Conservation (phyloP, 2,888 invertebrate genomes). For the Nycteola revayana region DNA sequence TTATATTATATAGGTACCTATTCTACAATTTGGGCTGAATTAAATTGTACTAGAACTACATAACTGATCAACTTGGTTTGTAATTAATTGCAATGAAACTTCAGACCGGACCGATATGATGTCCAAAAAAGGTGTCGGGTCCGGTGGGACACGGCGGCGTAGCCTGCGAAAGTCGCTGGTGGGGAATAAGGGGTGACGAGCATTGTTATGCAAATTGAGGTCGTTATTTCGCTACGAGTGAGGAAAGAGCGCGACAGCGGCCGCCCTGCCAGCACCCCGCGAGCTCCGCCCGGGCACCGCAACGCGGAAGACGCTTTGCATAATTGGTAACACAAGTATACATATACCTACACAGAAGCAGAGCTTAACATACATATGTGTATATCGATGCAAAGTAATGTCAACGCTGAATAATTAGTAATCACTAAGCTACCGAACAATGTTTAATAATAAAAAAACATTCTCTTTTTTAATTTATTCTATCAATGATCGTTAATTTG, state of each 20-base stretch:
- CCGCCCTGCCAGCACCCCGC: constrained; percentile 47
- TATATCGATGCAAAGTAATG: constrained; percentile 1
- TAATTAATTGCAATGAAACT: constrained; percentile 27
- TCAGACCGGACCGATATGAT: constrained; percentile 54
- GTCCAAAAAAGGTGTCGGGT: constrained; percentile 67
- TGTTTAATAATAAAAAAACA: too few species aligned
- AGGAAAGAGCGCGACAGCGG: constrained; percentile 77
- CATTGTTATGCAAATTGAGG: constrained; percentile 82
- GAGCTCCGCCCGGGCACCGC: constrained; percentile 57
- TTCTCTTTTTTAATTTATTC: too few species aligned
- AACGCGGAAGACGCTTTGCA: constrained; percentile 77
- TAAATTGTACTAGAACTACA: too few species aligned
- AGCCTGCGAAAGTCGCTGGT: constrained; percentile 75
- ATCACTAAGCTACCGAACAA: too few species aligned
- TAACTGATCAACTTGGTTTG: constrained; percentile 21
- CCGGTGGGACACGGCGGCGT: constrained; percentile 65
- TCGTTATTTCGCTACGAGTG: constrained; percentile 81
- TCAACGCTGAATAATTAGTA: too few species aligned
- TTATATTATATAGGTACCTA: too few species aligned
- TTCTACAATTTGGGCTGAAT: not conserved
- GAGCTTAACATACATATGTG: constrained; percentile 27
- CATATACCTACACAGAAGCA: constrained; percentile 40
- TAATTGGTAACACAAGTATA: constrained; percentile 78
- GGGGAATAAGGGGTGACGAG: constrained; percentile 79
- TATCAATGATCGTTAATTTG: too few species aligned